Evolutionary conservation across 1,140 invertebrate genomes (phyloP), one percentile per base, ranked within the genome.

Genomic region (Drepana arcuata): DNA sequence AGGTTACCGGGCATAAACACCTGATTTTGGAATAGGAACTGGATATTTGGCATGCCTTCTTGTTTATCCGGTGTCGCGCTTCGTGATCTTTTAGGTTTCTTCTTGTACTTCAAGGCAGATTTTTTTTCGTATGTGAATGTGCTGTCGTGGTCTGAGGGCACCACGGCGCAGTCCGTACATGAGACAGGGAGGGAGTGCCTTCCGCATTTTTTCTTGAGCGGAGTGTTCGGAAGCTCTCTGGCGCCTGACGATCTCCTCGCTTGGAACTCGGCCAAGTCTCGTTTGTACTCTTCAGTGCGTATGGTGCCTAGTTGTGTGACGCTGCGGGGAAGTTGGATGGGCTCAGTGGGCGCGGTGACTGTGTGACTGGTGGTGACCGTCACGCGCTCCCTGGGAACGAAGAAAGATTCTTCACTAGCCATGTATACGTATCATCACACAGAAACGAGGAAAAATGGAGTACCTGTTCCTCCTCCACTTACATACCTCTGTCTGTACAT

Each of bases 1-100:
- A 74, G 30, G 41, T 74, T 75, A 2, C 24, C 73, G 6, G 73
- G 71, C 75, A 83, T 75, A 30, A 82, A 83, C 6, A 84, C 74
- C 49, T 83, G 78, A 30, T 84, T 83, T 52, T 77, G 71, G 37
- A 84, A 84, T 1, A 82, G 57, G 47, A 84, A 83, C 34, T 84
- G 78, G 56, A 84, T 77, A 33, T 80, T 80, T 3, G 83, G 83
- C 1, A 68, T 48, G 2, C 54, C 47, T 34, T 69, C 58, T 1
- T 35, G 32, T 42, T 54, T 62, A 15, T 74, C 68, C 0, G 64
- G 54, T 4, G 57, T 62, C 0, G 62, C 37, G 28, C 59, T 71
- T 40, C 61, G 41, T 5, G 56, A 24, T 5, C 63, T 54, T 41
- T 70, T 72, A 2, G 33, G 34, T 46, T 77, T 77, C 52, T 77